Base-by-base conservation (phyloP, 2,888 invertebrate species). In the Drosophila prolongata region DNA sequence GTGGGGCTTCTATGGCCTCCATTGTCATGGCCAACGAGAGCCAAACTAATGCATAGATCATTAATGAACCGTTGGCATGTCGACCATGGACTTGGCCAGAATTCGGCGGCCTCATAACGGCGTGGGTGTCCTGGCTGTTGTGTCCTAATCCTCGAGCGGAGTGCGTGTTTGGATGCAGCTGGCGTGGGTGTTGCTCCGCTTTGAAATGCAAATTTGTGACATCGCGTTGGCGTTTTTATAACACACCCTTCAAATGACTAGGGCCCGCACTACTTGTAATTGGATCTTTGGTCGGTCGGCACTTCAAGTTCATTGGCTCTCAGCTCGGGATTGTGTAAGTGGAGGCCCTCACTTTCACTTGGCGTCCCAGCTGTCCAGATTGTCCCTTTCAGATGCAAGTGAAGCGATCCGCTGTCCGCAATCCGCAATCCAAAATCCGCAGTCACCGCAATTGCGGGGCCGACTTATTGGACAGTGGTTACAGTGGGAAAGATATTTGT, bases 41-140 rank as follows among this genome's bases (percentile, higher is more conserved):
- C 59, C 68, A 59, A 50, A 58, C 56, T 73, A 80, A 78, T 69
- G 75, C 81, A 83, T 88, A 78, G 87, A 89, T 79, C 81, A 76
- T 83, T 83, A 88, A 79, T 77, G 79, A 71, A 64, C 75, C 72
- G 60, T 69, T 73, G 55, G 76, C 65, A 49, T 54, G 54, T 35
- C 37, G 44, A 44, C 69, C 74, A 49, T 27, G 47, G 60, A 40
- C 38, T 24, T 19, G 46, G 19, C 35, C 56, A 19, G 30, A 35
- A 27, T 49, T 67, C 40, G 64, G 53, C 55, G 50, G 40, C 70
- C 42, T 42, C 82, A 80, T 86, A 47, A 40, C 54, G 40, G 10
- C n/a, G 43, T 35, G 13, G 6, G 35, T 55, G 27, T 38, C 37
- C 43, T 34, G 13, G 35, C 58, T 53, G 44, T n/a, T 44, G 30